phyloP scores from a whole-genome alignment of 2,797 vertebrate species.

The Thripadectes ignobilis region DNA sequence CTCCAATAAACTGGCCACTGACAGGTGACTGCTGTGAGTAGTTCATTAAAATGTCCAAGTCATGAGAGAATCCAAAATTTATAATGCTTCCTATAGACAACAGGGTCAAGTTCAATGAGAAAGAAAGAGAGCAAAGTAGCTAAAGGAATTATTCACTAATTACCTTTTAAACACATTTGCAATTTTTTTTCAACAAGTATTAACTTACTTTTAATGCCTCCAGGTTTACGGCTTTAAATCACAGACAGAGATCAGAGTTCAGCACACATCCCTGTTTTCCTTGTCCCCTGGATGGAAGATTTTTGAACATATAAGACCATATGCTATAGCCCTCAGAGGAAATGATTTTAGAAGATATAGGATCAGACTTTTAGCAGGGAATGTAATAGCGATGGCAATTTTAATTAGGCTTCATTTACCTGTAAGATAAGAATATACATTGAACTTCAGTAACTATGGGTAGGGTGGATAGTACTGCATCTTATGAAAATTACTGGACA shows the following conservation, averaged over 20 bases:
- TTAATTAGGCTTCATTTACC: neutral
- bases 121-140: constrained; percentile 57
- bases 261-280: neutral
- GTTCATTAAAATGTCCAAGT: constrained; percentile 80
- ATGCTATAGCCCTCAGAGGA: neutral
- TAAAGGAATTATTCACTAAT: constrained; percentile 69
- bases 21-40: constrained; percentile 75
- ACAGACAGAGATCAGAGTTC: neutral
- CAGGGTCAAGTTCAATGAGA: constrained; percentile 75
- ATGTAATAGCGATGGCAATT: neutral
- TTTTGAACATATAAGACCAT: neutral
- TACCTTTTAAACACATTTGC: constrained; percentile 63
- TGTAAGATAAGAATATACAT: neutral
- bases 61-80: constrained; percentile 79
- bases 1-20: constrained; percentile 58
- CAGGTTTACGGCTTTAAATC: neutral
- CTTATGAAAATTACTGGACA: neutral
- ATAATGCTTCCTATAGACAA: constrained; percentile 75
- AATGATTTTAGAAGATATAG: neutral
- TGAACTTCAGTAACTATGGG: neutral
- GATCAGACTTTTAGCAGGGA: neutral
- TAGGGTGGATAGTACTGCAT: neutral
- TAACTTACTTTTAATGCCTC: constrained; percentile 35
- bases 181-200: constrained; percentile 44
- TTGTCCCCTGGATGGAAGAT: neutral